Percentiles rank a stretch among this genome's conserved stretches.
Evolutionary conservation across 2,797 vertebrate genomes (phyloP).

Genomic region (Gouania willdenowi): DNA sequence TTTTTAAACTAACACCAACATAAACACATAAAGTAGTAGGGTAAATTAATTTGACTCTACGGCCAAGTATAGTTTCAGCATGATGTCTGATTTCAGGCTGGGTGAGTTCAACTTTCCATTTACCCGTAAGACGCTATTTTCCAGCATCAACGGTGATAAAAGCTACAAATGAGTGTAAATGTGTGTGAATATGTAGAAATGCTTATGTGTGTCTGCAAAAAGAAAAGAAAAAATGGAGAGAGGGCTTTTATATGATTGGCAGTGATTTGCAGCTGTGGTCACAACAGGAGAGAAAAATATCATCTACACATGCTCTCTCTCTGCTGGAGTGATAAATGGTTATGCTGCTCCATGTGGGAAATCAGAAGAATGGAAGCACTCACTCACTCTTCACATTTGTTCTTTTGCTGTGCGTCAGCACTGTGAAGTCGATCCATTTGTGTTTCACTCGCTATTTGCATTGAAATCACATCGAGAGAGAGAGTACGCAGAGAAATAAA

Average conservation of each 20-base stretch:
- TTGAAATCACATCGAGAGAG: slow-evolving; percentile 54
- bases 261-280: slow-evolving; percentile 46
- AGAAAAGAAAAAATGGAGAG: slow-evolving; percentile 21
- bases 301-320: slow-evolving; percentile 3
- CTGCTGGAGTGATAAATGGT: slow-evolving; percentile 48
- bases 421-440: slow-evolving; percentile 35
- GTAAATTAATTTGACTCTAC: no score
- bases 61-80: slow-evolving; percentile 30
- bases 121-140: slow-evolving; percentile 28
- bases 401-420: not conserved
- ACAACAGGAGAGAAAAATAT: slow-evolving; percentile 30
- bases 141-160: slow-evolving; percentile 22
- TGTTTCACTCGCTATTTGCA: slow-evolving; percentile 43
- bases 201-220: not conserved
- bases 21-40: no score
- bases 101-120: slow-evolving; percentile 44
- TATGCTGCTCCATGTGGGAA: slow-evolving; percentile 51
- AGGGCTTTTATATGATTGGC: slow-evolving; percentile 42
- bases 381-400: slow-evolving; percentile 22
- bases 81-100: slow-evolving; percentile 24
- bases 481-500: slow-evolving; percentile 38
- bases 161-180: slow-evolving; percentile 1
- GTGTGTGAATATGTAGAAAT: no score
- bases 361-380: slow-evolving; percentile 51
- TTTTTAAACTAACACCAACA: no score